These are phyloP conservation scores for Episyrphus balteatus DNA, from an alignment of 1,140 invertebrate species.

Conservation along the genomic window DNA sequence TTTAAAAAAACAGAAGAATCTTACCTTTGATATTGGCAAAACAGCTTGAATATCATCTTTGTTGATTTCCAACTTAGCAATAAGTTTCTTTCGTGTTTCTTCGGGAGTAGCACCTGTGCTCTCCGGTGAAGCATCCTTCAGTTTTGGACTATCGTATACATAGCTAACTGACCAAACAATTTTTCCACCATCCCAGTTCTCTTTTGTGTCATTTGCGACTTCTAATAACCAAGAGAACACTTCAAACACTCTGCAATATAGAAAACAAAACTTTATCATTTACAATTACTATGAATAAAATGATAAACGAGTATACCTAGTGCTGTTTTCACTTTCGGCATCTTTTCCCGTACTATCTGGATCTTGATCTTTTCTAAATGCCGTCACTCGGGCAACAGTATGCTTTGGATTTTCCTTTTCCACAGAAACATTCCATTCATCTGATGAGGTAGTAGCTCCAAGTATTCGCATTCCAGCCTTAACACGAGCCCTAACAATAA, in stretches of 20 bases:
- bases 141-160: slow-evolving; percentile 49
- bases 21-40: slow-evolving; percentile 86
- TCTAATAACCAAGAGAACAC: slow-evolving; percentile 84
- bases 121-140: slow-evolving; percentile 37
- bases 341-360: slow-evolving; percentile 9
- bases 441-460: slow-evolving; percentile 63
- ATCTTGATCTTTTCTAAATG: slow-evolving; percentile 53
- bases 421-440: slow-evolving; percentile 73
- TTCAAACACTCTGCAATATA: slow-evolving; percentile 42
- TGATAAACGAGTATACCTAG: slow-evolving; percentile 12
- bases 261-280: neutral
- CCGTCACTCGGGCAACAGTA: slow-evolving; percentile 74
- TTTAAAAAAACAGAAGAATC: slow-evolving; percentile 3
- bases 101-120: slow-evolving; percentile 36
- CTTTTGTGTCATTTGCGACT: slow-evolving; percentile 68
- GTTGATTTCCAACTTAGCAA: slow-evolving; percentile 75
- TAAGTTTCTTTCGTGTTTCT: slow-evolving; percentile 57
- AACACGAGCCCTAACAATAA: slow-evolving; percentile 75
- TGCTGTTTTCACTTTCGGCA: neutral
- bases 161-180: slow-evolving; percentile 72
- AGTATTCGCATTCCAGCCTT: slow-evolving; percentile 73
- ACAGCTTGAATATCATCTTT: slow-evolving; percentile 92
- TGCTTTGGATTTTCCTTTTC: slow-evolving; percentile 69
- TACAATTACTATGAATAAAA: neutral
- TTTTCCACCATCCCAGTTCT: slow-evolving; percentile 64